phyloP scores from a whole-genome alignment of 2,797 vertebrate genomes.

The Sphaeramia orbicularis region DNA sequence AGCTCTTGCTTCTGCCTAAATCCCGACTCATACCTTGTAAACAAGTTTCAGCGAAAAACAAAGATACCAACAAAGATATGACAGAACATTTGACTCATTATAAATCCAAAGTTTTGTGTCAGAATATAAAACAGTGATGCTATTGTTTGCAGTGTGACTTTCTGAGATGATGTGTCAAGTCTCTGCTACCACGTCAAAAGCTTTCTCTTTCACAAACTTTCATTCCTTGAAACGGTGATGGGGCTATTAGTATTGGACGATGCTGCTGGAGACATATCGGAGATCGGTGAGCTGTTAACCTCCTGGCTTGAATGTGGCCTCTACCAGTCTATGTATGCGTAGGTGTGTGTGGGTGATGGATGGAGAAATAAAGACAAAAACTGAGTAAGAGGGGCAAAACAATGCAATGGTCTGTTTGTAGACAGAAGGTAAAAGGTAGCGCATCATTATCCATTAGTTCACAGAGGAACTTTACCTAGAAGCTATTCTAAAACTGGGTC shows the following conservation, averaged over 20 bases:
- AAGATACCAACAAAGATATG: conserved; percentile 27
- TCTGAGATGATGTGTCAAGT: conserved; percentile 24
- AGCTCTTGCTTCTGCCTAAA: conserved; percentile 22
- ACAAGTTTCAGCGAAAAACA: conserved; percentile 32
- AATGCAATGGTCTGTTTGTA: not conserved
- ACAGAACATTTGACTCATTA: conserved; percentile 32
- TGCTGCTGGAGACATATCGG: conserved; percentile 55
- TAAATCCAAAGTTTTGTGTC: conserved; percentile 30
- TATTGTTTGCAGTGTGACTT: conserved; percentile 36
- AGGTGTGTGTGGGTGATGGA: conserved; percentile 23
- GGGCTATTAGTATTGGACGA: conserved; percentile 34
- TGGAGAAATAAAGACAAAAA: conserved; percentile 14
- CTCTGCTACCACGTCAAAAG: conserved; percentile 19
- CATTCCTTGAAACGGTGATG: conserved; percentile 49
- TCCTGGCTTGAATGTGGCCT: conserved; percentile 37
- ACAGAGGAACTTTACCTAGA: conserved; percentile 2
- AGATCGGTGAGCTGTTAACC: conserved; percentile 59
- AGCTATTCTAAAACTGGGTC: conserved; percentile 21
- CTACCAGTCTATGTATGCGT: conserved; percentile 12
- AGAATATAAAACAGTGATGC: conserved; percentile 30
- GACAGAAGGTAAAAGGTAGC: not conserved
- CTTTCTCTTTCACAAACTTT: conserved; percentile 16
- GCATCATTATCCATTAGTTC: conserved; percentile 11
- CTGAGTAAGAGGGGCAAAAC: not conserved
- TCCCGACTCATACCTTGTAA: conserved; percentile 44